Conservation (phyloP, 2,888 invertebrate genomes). For the Theristus sp. region DNA sequence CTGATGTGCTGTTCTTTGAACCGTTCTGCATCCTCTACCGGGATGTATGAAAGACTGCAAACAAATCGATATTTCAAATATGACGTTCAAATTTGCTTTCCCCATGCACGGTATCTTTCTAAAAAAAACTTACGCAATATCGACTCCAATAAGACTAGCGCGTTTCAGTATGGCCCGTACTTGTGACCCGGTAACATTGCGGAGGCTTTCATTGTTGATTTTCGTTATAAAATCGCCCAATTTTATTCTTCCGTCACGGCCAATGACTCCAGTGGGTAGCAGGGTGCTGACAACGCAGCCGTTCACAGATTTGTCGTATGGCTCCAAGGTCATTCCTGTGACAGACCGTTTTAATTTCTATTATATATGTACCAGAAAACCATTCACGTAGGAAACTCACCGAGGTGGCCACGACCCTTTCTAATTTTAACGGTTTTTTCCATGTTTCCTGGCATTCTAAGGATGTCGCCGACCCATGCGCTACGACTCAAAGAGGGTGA, state of each 20-base stretch:
- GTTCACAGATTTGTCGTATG: slow-evolving; percentile 41
- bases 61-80: slow-evolving; percentile 2
- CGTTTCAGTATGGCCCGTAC: slow-evolving; percentile 42
- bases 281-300: slow-evolving; percentile 40
- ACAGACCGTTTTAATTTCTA: background rate
- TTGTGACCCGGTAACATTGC: slow-evolving; percentile 41
- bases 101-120: too few relatives aligned
- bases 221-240: slow-evolving; percentile 42
- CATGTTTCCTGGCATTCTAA: slow-evolving; percentile 37
- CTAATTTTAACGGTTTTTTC: slow-evolving; percentile 40
- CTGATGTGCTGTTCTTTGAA: slow-evolving; percentile 28
- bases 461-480: slow-evolving; percentile 25
- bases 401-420: slow-evolving; percentile 40
- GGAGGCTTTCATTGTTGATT: slow-evolving; percentile 42
- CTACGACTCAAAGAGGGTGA: slow-evolving; percentile 14
- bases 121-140: slow-evolving; percentile 40
- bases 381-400: slow-evolving; percentile 21
- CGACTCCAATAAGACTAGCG: slow-evolving; percentile 40
- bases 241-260: slow-evolving; percentile 40
- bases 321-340: slow-evolving; percentile 41
- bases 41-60: slow-evolving; percentile 4
- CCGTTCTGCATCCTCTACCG: slow-evolving; percentile 37
- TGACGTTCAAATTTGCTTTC: too few relatives aligned
- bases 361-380: background rate
- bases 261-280: slow-evolving; percentile 39